Base-by-base conservation (phyloP, 2,113 vertebrate species). In the Albula glossodonta region DNA sequence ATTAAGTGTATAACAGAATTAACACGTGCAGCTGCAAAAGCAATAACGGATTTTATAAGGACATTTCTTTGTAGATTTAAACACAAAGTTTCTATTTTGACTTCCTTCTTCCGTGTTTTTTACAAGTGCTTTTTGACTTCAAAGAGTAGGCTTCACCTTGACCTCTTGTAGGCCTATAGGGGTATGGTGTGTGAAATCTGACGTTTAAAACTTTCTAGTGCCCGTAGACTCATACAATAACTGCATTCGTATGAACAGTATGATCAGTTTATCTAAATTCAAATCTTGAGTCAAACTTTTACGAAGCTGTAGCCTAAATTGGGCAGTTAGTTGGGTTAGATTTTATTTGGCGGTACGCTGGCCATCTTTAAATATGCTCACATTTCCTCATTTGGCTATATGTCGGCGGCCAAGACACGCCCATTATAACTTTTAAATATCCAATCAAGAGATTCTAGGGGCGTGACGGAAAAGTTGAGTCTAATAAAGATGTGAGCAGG, bases 381-480 rank as follows among this genome's bases (percentile, higher is more conserved):
- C 31, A 31, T 48, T 53, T 85, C 84, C 84, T 50, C 84, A 85
- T 85, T 85, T 85, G 84, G 84, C 53, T 15, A 22, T 48, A 51
- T 70, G 5, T 25, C 10, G 60, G 51, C 10, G 51, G n/a, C 31
- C 50, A n/a, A 81, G 51, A 51, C 85, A 82, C 85, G 66, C 85
- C 80, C 80, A 22, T 63, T 17, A 31, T n/a, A 56, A 5, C 25
- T 2, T n/a, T 5, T 52, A 82, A 0, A 7, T 17, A 41, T 17
- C 48, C 78, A 80, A 80, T 80, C 48, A 80, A 49, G 78, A 13
- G 48, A 51, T 31, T 49, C 4, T 12, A 49, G 48, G 78, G 49
- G 56, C 53, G 13, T 51, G 49, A 17, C 78, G 15, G 50, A 56
- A 51, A 77, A 22, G 31, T 4, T 6, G 48, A 1, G 53, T 15